Base-by-base conservation (phyloP, 2,888 invertebrate species). In the Rhamphomyia laevipes region DNA sequence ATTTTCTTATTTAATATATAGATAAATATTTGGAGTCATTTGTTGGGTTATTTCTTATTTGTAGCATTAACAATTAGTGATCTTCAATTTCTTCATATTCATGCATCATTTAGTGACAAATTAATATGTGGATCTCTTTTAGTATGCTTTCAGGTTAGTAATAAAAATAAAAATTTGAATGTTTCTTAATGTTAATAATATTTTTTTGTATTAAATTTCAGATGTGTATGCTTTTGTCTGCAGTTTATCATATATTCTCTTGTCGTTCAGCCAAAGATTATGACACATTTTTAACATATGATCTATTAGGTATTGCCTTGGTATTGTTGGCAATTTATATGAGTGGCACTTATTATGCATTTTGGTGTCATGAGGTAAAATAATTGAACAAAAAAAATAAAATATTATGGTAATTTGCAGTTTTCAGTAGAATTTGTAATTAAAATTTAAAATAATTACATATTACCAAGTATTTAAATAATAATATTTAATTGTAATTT, bases 11-110 rank as follows among this genome's bases (percentile, higher is more conserved):
- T 12, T 33, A 43, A 31, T 43, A 46, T 54, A 2, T 31, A 67
- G 67, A 80, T 96, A 65, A 96, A 96, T 65, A 94, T 96, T 64
- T 96, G 96, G 96, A 91, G 91, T 43, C 96, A 96, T 67, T 75
- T 96, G 62, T 86, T 87, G 61, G 89, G 89, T 11, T 86, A 86
- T 74, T 77, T 85, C 67, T 72, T 94, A 47, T 87, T 96, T 63
- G 73, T 89, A 52, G 82, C 83, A 45, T 73, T 94, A 57, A 87
- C 91, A 18, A 75, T 92, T 52, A 86, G 90, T 61, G 93, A 93
- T 66, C 75, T 87, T 62, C 81, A 79, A 59, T 76, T 92, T 60
- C 76, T 89, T 55, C 84, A 84, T 63, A 80, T 81, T 54, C 84
- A 86, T 58, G 89, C 90, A 12, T 81, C 84, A 2, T 66, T 84